These are phyloP conservation scores for Madoqua kirkii DNA, from an alignment of 2,113 vertebrate species.

Conservation along the genomic window DNA sequence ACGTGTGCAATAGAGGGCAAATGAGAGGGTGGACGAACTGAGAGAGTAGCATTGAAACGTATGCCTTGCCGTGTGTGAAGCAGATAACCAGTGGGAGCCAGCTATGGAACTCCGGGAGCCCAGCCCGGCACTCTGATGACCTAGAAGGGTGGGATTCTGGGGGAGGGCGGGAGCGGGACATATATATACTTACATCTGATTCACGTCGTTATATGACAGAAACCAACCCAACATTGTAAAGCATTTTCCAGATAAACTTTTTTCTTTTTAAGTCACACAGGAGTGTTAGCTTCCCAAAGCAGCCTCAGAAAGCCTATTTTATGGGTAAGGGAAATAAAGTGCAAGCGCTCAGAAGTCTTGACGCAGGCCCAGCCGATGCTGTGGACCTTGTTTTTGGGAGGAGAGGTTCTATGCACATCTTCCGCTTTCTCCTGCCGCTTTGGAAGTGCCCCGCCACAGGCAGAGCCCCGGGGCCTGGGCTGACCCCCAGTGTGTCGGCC, in stretches of 20 bases:
- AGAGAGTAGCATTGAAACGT: background rate
- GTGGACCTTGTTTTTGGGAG: background rate
- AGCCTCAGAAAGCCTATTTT: background rate
- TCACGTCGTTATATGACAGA: background rate
- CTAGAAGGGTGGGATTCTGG: background rate
- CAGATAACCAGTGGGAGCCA: rapidly evolving
- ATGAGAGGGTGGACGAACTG: background rate
- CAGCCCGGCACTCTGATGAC: background rate
- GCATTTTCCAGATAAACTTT: background rate
- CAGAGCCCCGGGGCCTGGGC: background rate
- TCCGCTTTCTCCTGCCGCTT: too few relatives aligned
- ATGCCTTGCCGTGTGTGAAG: background rate
- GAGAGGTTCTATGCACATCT: background rate
- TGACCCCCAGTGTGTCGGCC: rapidly evolving
- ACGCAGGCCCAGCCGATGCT: rapidly evolving
- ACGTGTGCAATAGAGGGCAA: background rate
- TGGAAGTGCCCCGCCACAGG: background rate
- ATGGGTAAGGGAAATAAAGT: background rate
- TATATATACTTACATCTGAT: background rate
- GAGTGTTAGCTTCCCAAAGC: background rate
- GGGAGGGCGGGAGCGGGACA: background rate
- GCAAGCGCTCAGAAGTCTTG: background rate
- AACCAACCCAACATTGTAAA: background rate
- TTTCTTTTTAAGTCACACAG: background rate
- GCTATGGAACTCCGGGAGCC: background rate